Evolutionary conservation across 2,113 vertebrate species (phyloP).

Genomic region (Myotis yumanensis): DNA sequence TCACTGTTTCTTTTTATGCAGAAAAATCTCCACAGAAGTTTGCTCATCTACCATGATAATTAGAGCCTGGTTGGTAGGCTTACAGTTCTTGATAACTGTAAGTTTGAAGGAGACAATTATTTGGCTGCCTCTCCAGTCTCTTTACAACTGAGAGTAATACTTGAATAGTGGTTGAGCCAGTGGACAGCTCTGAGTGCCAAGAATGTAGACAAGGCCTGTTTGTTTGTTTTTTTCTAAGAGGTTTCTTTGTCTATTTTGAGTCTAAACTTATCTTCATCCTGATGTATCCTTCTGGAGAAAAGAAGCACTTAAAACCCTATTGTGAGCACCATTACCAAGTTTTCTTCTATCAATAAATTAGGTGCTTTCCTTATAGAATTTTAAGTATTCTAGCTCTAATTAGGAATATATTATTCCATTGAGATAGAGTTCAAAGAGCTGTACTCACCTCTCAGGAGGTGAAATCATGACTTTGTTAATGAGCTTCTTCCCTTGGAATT

Average conservation of each 20-base stretch:
- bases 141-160: neutral
- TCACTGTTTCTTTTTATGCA: neutral
- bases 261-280: neutral
- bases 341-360: neutral
- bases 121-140: neutral
- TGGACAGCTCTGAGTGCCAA: neutral
- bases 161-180: neutral
- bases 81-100: neutral
- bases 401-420: constrained; percentile 39
- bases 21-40: neutral
- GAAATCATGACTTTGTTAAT: neutral
- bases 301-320: neutral
- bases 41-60: neutral
- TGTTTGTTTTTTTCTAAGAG: neutral
- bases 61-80: neutral
- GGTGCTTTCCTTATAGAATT: constrained; percentile 36
- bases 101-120: neutral
- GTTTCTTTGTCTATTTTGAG: neutral
- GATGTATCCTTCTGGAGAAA: neutral
- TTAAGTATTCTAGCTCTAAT: constrained; percentile 40
- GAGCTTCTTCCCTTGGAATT: neutral
- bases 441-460: neutral
- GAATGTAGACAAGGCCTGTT: neutral
- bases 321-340: neutral
- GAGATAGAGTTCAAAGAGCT: constrained; percentile 42